Percentiles rank a stretch among this genome's conserved stretches.
These are phyloP conservation scores for Venusia cambrica DNA, from an alignment of 2,888 invertebrate genomes.

Conservation along the genomic window DNA sequence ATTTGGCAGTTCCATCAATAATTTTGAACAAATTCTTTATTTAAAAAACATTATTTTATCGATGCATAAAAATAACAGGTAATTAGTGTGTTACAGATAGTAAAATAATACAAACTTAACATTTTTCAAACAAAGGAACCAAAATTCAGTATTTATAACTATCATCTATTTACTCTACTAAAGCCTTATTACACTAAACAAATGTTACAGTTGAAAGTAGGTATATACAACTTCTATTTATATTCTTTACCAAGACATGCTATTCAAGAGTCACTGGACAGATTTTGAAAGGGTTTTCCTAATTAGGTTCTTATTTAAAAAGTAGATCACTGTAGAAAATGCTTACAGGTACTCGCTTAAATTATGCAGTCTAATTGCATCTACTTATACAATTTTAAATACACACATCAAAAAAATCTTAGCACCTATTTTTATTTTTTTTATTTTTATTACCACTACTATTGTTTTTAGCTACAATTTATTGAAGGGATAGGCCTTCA, in stretches of 20 bases:
- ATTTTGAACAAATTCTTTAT: conserved; percentile 39
- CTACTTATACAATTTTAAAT: too few species aligned
- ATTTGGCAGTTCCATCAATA: conserved; percentile 65
- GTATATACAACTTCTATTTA: conserved; percentile 13
- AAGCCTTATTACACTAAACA: conserved; percentile 39
- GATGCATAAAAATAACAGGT: conserved; percentile 20
- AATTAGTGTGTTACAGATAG: conserved; percentile 4
- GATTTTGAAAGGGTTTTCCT: too few species aligned
- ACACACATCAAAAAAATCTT: too few species aligned
- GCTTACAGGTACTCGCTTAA: too few species aligned
- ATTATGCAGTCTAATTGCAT: too few species aligned
- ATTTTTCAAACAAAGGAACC: conserved; percentile 5
- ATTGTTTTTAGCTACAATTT: too few species aligned
- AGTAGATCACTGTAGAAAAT: too few species aligned
- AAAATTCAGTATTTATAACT: conserved; percentile 4
- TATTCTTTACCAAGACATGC: conserved; percentile 16
- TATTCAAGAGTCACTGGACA: conserved; percentile 40
- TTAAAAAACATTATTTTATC: conserved; percentile 46
- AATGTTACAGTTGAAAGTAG: conserved; percentile 13
- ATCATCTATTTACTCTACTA: conserved; percentile 35
- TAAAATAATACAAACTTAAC: conserved; percentile 15
- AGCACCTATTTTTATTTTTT: too few species aligned
- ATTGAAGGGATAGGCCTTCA: too few species aligned
- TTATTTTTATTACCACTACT: too few species aligned
- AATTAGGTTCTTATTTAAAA: too few species aligned